phyloP scores from a whole-genome alignment of 2,888 invertebrate genomes.

The Nasonovia ribisnigri region DNA sequence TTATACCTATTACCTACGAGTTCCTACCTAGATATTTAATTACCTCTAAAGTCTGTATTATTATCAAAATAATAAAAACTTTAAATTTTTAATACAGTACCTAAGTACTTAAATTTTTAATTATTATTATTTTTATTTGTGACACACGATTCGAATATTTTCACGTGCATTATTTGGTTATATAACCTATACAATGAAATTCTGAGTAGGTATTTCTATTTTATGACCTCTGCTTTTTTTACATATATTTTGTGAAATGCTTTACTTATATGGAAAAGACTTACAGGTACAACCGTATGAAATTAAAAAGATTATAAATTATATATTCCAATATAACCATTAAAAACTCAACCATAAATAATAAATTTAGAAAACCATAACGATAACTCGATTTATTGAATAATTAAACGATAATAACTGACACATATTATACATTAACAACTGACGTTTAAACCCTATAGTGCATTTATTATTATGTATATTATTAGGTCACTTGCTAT shows the following conservation, averaged over 20 bases:
- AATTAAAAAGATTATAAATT: slow-evolving; percentile 1
- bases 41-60: background rate
- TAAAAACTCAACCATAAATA: background rate
- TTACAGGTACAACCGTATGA: background rate
- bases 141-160: background rate
- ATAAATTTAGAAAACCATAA: slow-evolving; percentile 9
- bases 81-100: background rate
- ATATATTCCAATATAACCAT: background rate
- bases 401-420: slow-evolving; percentile 21
- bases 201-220: background rate
- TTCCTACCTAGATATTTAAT: background rate
- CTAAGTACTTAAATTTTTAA: background rate
- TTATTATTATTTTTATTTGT: background rate
- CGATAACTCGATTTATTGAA: slow-evolving; percentile 39
- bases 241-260: background rate
- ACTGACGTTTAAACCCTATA: background rate
- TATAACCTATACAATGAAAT: background rate
- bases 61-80: background rate
- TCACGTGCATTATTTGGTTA: background rate
- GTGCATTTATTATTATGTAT: background rate
- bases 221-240: background rate
- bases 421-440: background rate
- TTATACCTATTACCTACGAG: too few relatives aligned
- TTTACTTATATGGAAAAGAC: background rate
- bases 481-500: background rate